Evolutionary conservation across 2,113 vertebrate genomes (phyloP), one percentile per base, ranked within the genome.

Genomic region (Aldabrachelys gigantea): DNA sequence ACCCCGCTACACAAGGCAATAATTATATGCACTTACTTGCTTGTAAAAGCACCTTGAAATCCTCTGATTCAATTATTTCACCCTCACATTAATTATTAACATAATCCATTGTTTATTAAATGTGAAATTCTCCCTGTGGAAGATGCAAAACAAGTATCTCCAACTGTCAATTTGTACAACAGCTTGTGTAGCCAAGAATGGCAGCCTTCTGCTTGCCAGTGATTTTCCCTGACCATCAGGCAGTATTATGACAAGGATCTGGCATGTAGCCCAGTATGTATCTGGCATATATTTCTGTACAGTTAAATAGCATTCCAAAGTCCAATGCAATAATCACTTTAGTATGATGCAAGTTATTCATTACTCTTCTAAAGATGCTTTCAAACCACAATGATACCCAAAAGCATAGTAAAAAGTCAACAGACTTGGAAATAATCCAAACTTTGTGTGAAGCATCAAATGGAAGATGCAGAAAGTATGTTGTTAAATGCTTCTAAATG

Each of bases 61-160:
- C 89, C 62, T 82, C 53, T 49, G 72, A 91, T 82, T 29, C 89
- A 93, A 82, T 62, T 41, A 52, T 17, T 69, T 92, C 59, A 56
- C 21, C n/a, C 41, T 52, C 52, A 84, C 24, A 52, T 83, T 89
- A 91, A 95, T 94, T 88, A 91, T 89, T 92, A 95, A 91, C 86
- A 96, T 92, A 59, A 84, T 52, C 80, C 94, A 94, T 93, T 96
- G 79, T 82, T 93, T 85, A 14, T 52, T 27, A 92, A 72, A 81
- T 82, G 54, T n/a, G 65, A 94, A 96, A 80, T 3, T 2, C 62
- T 92, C 92, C 88, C 92, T 62, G 41, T 0, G 24, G 80, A 95
- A 93, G 78, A 91, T 65, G 57, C 57, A 92, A 95, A 95, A 83
- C 49, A 14, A 1, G 12, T 17, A 84, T 87, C 88, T 84, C 75